Conservation (phyloP, 2,888 invertebrate genomes). For the Andrena bicolor region DNA sequence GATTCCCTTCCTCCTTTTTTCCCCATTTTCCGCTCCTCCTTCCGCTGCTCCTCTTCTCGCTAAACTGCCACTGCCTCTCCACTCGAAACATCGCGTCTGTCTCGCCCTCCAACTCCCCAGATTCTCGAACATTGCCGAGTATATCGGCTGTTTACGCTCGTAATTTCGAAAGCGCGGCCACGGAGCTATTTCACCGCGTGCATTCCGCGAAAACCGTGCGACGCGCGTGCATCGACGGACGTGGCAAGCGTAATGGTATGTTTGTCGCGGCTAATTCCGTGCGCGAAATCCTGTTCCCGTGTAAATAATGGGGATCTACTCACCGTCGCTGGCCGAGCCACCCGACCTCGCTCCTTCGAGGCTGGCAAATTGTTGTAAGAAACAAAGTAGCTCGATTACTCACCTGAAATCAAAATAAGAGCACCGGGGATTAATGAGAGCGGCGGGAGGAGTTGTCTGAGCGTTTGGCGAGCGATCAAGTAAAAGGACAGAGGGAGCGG, state of each 20-base stretch:
- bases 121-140: constrained; percentile 46
- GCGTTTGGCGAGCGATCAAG: background rate
- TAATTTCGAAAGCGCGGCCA: constrained; percentile 77
- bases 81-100: constrained; percentile 20
- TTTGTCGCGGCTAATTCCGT: constrained; percentile 34
- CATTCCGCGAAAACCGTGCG: constrained; percentile 16
- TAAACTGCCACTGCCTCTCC: background rate
- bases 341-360: constrained; percentile 55
- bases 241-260: constrained; percentile 2
- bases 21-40: constrained; percentile 27
- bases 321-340: constrained; percentile 59
- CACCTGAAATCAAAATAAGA: constrained; percentile 77
- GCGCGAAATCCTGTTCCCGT: constrained; percentile 47
- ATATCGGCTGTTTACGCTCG: constrained; percentile 82
- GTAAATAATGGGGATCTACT: constrained; percentile 67
- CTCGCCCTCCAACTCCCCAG: constrained; percentile 41
- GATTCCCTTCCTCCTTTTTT: constrained; percentile 49
- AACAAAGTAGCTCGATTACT: constrained; percentile 67
- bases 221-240: background rate
- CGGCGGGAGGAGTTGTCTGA: background rate
- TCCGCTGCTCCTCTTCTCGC: constrained; percentile 17
- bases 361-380: constrained; percentile 70
- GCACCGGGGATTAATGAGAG: constrained; percentile 31
- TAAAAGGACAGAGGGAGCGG: too few species aligned
- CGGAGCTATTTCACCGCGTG: constrained; percentile 41